These are phyloP conservation scores for Cephus pulcher DNA, from an alignment of 2,888 invertebrate genomes.

Conservation along the genomic window DNA sequence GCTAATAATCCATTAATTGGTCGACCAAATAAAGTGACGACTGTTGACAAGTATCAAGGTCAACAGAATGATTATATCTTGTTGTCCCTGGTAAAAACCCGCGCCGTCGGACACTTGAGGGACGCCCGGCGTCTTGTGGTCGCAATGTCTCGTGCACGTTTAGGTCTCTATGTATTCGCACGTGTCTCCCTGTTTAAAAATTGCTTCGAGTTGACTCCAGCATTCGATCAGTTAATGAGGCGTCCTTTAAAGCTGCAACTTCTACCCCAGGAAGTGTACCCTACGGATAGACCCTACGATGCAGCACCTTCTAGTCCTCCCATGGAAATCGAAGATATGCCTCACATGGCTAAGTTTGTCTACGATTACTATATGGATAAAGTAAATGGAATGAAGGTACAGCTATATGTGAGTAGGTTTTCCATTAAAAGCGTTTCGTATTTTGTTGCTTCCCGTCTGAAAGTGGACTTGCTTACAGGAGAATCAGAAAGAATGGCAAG, in stretches of 20 bases:
- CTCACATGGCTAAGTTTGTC: slow-evolving; percentile 95
- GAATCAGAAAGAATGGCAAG: slow-evolving; percentile 70
- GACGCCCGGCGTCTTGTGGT: slow-evolving; percentile 97
- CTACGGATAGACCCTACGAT: slow-evolving; percentile 73
- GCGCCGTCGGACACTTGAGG: slow-evolving; percentile 96
- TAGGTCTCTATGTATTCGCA: slow-evolving; percentile 97
- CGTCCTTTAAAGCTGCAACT: slow-evolving; percentile 85
- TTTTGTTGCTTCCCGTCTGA: neutral
- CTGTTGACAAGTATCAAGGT: slow-evolving; percentile 99
- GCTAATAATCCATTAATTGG: slow-evolving; percentile 96
- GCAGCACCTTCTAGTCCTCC: slow-evolving; percentile 67
- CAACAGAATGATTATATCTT: slow-evolving; percentile 99
- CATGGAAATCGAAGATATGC: slow-evolving; percentile 85
- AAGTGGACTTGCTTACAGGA: slow-evolving; percentile 57
- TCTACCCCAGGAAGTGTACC: slow-evolving; percentile 83
- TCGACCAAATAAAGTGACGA: slow-evolving; percentile 90
- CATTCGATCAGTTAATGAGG: slow-evolving; percentile 89
- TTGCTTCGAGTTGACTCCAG: slow-evolving; percentile 96
- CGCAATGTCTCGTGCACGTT: slow-evolving; percentile 96
- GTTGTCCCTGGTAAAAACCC: slow-evolving; percentile 94
- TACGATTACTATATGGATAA: slow-evolving; percentile 90
- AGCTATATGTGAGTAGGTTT: slow-evolving; percentile 58
- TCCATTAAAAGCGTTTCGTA: neutral
- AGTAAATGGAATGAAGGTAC: slow-evolving; percentile 74
- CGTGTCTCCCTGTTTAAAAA: slow-evolving; percentile 92